phyloP scores from a whole-genome alignment of 1,140 invertebrate species.

The Cylas formicarius region DNA sequence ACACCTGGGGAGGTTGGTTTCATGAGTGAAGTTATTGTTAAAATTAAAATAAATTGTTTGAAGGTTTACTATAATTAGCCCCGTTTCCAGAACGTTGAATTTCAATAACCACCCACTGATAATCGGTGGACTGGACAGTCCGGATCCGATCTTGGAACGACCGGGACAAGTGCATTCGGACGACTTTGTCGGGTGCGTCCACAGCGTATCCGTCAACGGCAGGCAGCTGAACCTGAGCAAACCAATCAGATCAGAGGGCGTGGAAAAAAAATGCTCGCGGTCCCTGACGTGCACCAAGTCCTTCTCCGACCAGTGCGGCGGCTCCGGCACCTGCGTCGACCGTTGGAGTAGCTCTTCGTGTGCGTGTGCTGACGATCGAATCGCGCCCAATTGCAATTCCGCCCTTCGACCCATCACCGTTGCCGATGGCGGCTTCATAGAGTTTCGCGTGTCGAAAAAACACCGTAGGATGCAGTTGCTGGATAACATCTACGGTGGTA shows the following conservation, averaged over 20 bases:
- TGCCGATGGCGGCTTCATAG: constrained; percentile 65
- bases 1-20: not conserved
- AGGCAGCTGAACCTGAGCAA: constrained; percentile 68
- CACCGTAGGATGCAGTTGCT: constrained; percentile 77
- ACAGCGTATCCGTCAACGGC: constrained; percentile 83
- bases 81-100: constrained; percentile 67
- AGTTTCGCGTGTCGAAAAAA: constrained; percentile 75
- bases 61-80: constrained; percentile 7
- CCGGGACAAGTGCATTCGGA: constrained; percentile 84
- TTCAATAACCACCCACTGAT: constrained; percentile 83
- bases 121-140: constrained; percentile 75
- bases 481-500: constrained; percentile 66
- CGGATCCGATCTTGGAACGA: constrained; percentile 76
- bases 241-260: constrained; percentile 61
- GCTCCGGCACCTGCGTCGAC: constrained; percentile 67
- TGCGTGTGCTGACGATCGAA: constrained; percentile 58
- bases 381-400: constrained; percentile 69
- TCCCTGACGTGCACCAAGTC: constrained; percentile 51
- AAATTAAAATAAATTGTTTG: not conserved
- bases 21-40: not conserved
- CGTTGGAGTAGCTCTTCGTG: constrained; percentile 70
- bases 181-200: constrained; percentile 88
- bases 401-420: constrained; percentile 75
- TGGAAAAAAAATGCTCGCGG: constrained; percentile 69
- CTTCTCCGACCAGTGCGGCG: constrained; percentile 49